A percentile compares a stretch with the other conserved stretches of the same genome.
Evolutionary conservation across 2,888 invertebrate genomes (phyloP).

Genomic region (Schrankia costaestrigalis): DNA sequence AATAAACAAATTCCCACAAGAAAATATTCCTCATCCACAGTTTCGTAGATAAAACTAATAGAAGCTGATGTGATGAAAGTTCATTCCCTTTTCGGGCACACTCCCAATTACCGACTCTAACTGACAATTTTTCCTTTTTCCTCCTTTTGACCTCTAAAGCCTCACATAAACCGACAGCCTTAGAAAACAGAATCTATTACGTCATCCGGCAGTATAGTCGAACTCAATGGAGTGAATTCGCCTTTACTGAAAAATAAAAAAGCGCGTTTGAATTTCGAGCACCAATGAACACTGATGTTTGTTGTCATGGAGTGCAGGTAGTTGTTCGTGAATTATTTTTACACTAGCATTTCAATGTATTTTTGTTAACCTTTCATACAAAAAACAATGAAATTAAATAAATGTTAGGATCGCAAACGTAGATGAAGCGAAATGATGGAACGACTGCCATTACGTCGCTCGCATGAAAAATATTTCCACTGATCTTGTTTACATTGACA

Average conservation of each 20-base stretch:
- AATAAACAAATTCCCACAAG: constrained; percentile 5
- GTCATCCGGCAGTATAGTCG: constrained; percentile 8
- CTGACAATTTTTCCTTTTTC: constrained; percentile 8
- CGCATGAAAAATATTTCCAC: constrained; percentile 65
- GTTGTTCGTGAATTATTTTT: too few species aligned
- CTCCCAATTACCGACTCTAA: constrained; percentile 11
- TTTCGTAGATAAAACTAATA: constrained; percentile 9
- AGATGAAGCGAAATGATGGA: constrained; percentile 61
- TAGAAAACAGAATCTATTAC: constrained; percentile 7
- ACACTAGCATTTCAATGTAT: too few species aligned
- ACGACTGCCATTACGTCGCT: constrained; percentile 57
- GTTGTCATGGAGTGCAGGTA: too few species aligned
- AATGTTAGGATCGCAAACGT: constrained; percentile 59
- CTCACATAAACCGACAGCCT: too few species aligned
- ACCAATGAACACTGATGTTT: too few species aligned
- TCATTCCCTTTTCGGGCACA: constrained; percentile 13
- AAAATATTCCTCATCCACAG: constrained; percentile 4
- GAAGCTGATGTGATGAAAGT: constrained; percentile 10
- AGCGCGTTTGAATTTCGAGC: too few species aligned
- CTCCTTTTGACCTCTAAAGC: constrained; percentile 5
- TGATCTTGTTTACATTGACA: constrained; percentile 72
- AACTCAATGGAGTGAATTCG: constrained; percentile 21
- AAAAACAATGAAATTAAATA: constrained; percentile 66
- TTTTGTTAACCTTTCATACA: too few species aligned
- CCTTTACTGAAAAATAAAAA: too few species aligned